A percentile compares a stretch with the other conserved stretches of the same genome.
Evolutionary conservation across 1,140 invertebrate genomes (phyloP).

Genomic region (Ceratina australensis): DNA sequence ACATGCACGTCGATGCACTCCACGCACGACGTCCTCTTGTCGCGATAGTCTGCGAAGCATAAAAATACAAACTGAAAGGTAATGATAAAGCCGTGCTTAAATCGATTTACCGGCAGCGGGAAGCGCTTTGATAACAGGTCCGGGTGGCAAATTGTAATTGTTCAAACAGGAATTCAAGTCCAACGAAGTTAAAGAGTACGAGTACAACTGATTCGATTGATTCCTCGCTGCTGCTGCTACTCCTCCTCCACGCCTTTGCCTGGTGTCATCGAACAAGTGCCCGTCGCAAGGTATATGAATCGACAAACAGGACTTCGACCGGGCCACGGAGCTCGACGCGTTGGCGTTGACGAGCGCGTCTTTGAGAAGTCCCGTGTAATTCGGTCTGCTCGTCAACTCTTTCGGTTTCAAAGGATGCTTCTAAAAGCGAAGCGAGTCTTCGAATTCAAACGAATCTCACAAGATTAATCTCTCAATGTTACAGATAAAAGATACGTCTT

Average conservation of each 20-base stretch:
- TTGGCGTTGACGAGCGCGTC: slow-evolving; percentile 15
- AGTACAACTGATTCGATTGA: neutral
- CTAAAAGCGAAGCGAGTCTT: slow-evolving; percentile 15
- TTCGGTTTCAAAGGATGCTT: slow-evolving; percentile 9
- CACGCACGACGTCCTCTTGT: slow-evolving; percentile 11
- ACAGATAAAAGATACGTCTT: slow-evolving; percentile 31
- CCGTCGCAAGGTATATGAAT: slow-evolving; percentile 25
- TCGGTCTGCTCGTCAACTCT: neutral
- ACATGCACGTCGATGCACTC: slow-evolving; percentile 32
- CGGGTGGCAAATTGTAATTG: slow-evolving; percentile 11
- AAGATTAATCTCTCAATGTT: too few relatives aligned
- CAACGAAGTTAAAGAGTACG: slow-evolving; percentile 12
- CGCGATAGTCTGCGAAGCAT: slow-evolving; percentile 3
- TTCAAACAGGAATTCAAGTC: neutral
- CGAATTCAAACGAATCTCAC: too few relatives aligned
- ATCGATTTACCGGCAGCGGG: slow-evolving; percentile 4
- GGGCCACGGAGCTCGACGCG: slow-evolving; percentile 12
- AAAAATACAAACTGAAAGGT: neutral
- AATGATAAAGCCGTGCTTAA: neutral
- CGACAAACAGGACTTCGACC: slow-evolving; percentile 48
- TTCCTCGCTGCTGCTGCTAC: neutral
- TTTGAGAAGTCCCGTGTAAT: neutral
- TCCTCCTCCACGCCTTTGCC: too few relatives aligned
- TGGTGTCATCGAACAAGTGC: slow-evolving; percentile 8
- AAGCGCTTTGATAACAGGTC: neutral